These are phyloP conservation scores for Cyprinodon variegatus DNA, from an alignment of 2,113 vertebrate species.

Conservation along the genomic window DNA sequence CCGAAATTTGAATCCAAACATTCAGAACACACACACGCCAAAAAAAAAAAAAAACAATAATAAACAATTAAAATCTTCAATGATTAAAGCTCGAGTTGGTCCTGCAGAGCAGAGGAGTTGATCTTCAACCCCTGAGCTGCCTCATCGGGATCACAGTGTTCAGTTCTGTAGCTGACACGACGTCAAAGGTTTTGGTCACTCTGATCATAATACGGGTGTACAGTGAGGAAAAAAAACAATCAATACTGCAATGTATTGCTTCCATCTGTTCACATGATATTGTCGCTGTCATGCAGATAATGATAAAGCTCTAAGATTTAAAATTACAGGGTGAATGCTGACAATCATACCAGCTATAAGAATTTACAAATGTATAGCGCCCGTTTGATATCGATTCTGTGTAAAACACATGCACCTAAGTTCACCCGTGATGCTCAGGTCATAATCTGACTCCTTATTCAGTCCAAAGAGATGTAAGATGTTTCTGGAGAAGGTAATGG, in stretches of 20 bases:
- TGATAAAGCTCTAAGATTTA: constrained; percentile 49
- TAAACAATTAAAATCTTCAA: constrained; percentile 38
- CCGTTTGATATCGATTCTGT: constrained; percentile 37
- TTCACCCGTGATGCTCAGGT: constrained; percentile 23
- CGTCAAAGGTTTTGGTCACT: constrained; percentile 47
- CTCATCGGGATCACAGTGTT: constrained; percentile 74
- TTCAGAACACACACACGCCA: constrained; percentile 25
- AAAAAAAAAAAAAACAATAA: constrained; percentile 35
- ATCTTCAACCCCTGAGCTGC: constrained; percentile 63
- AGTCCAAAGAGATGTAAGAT: constrained; percentile 47
- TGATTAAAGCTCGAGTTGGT: constrained; percentile 75
- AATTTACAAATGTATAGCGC: constrained; percentile 46
- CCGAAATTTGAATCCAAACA: constrained; percentile 39
- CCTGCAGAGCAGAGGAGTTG: constrained; percentile 62
- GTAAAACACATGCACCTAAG: constrained; percentile 16
- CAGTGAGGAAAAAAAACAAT: constrained; percentile 35
- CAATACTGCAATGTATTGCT: constrained; percentile 71
- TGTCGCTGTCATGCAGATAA: constrained; percentile 27
- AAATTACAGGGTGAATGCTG: constrained; percentile 47
- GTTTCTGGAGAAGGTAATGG: constrained; percentile 36
- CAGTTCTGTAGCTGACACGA: constrained; percentile 67
- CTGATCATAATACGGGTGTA: constrained; percentile 45
- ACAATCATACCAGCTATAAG: constrained; percentile 65
- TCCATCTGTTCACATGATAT: constrained; percentile 49
- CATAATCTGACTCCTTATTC: constrained; percentile 30